These are phyloP conservation scores for Rhombomys opimus DNA, from an alignment of 2,113 vertebrate species.

Conservation along the genomic window DNA sequence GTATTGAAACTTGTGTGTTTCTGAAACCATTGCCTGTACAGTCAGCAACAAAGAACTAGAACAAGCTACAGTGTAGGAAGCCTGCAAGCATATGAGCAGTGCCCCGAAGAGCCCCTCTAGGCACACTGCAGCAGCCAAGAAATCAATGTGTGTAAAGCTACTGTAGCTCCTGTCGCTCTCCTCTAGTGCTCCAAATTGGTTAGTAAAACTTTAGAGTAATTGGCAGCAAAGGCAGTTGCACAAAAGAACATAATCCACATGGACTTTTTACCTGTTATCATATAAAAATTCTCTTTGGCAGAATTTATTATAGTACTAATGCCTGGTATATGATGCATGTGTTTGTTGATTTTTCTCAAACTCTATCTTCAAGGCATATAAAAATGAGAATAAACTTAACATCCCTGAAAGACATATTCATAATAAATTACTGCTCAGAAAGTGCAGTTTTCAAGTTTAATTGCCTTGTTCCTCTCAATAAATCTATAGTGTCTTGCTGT, in stretches of 20 bases:
- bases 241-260: conserved; percentile 48
- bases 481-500: conserved; percentile 55
- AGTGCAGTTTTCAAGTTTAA: conserved; percentile 73
- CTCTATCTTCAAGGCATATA: conserved; percentile 71
- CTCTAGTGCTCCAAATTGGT: conserved; percentile 47
- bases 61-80: conserved; percentile 4
- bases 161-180: conserved; percentile 30
- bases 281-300: conserved; percentile 60
- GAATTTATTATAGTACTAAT: conserved; percentile 73
- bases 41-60: conserved; percentile 53
- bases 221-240: conserved; percentile 59
- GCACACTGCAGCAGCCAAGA: conserved; percentile 2
- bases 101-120: neutral
- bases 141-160: conserved; percentile 56
- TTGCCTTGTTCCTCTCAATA: conserved; percentile 65
- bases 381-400: conserved; percentile 78
- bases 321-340: conserved; percentile 72
- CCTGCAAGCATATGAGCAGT: conserved; percentile 49
- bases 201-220: conserved; percentile 73
- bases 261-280: conserved; percentile 36
- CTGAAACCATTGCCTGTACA: conserved; percentile 27
- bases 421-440: conserved; percentile 79
- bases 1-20: conserved; percentile 58
- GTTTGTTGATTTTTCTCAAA: conserved; percentile 81
- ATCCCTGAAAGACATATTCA: conserved; percentile 78